Evolutionary conservation across 2,888 invertebrate genomes (phyloP), one percentile per base, ranked within the genome.

Genomic region (Rhingia rostrata): DNA sequence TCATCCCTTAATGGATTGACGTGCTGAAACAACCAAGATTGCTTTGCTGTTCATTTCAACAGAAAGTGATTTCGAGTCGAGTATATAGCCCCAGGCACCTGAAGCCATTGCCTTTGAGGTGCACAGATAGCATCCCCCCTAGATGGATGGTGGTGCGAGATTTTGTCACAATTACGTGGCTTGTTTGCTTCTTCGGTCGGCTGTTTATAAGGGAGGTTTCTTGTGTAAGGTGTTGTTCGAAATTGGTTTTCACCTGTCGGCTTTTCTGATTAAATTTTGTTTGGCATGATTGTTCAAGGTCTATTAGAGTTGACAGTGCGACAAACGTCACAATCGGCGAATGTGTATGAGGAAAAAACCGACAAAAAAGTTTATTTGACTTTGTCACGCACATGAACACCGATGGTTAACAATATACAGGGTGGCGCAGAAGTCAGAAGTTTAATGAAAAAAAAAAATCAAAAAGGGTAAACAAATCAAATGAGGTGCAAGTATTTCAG

Each of bases 171-270:
- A 43, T 22, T 10, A n/a, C 14, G n/a, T 10, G 22, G 54, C 14
- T 45, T 47, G 33, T 22, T 56, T 30, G 35, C 22, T 12, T 66
- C 39, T 66, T 53, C 39, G 37, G 30, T 39, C 1, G 22, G 2
- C 22, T 45, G 61, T 43, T 61, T 51, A n/a, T 10, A 7, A 6
- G 10, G 43, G 61, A 39, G 12, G 10, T 43, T 53, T 30, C 61
- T 53, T 61, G 51, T 41, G 51, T 45, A 53, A 61, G 63, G 45
- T 45, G 53, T 64, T 66, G 74, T 49, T 56, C 56, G 64, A 66
- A 74, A 66, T 74, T 74, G 66, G 74, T 66, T 64, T 74, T 58
- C 56, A 66, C 64, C 56, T 74, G 74, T 74, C 74, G 41, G 56
- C 64, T 74, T 66, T 74, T 66, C 74, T 66, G 64, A 74, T 74